phyloP scores from a whole-genome alignment of 2,113 vertebrate species.

The Gambusia holbrooki region DNA sequence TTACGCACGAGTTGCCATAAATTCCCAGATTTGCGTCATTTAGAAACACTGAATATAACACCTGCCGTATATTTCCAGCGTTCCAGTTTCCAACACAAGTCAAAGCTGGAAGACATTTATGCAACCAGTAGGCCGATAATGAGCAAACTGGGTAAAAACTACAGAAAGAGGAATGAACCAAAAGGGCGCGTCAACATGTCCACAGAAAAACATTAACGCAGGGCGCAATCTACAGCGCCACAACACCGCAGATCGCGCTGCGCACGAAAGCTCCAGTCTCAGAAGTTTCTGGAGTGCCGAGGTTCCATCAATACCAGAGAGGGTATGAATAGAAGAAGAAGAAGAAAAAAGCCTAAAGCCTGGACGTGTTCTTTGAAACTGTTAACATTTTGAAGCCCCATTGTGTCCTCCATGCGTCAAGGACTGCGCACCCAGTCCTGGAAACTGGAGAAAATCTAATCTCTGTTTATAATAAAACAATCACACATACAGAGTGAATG shows the following conservation, averaged over 20 bases:
- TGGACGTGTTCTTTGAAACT: neutral
- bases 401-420: constrained; percentile 49
- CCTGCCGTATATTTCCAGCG: neutral
- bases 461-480: neutral
- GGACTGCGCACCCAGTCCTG: constrained; percentile 21
- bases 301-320: neutral
- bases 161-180: too few relatives aligned
- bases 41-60: neutral
- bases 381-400: constrained; percentile 4
- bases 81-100: neutral
- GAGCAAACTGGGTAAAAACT: neutral
- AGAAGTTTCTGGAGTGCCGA: neutral
- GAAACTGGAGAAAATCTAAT: neutral
- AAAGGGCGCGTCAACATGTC: too few relatives aligned
- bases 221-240: constrained; percentile 18
- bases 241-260: neutral
- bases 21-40: constrained; percentile 8
- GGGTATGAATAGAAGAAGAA: neutral
- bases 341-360: neutral
- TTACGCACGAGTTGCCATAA: constrained; percentile 2
- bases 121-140: neutral
- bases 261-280: neutral
- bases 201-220: neutral
- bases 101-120: neutral
- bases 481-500: neutral